Percentiles rank a stretch among this genome's conserved stretches.
These are phyloP conservation scores for Chrysochloris asiatica DNA, from an alignment of 2,113 vertebrate species.

Conservation along the genomic window DNA sequence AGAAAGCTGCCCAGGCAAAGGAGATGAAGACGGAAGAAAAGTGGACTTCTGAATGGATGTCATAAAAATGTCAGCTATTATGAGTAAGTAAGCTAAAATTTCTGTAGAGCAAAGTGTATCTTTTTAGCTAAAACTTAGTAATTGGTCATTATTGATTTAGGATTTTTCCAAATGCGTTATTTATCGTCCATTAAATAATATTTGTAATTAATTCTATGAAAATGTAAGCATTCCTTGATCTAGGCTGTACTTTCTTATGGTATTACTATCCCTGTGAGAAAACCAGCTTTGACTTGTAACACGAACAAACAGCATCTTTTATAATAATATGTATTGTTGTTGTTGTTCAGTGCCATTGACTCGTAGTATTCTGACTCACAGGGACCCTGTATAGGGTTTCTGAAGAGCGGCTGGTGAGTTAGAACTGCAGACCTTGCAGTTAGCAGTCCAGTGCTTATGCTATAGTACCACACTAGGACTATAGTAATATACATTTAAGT, in stretches of 20 bases:
- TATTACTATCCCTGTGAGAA: background rate
- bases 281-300: background rate
- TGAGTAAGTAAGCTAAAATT: background rate
- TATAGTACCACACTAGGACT: too few species aligned
- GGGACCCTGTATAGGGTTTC: too few species aligned
- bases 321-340: too few species aligned
- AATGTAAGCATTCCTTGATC: background rate
- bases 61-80: background rate
- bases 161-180: background rate
- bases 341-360: too few species aligned
- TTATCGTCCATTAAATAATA: slow-evolving; percentile 3
- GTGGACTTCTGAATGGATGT: background rate
- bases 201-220: background rate
- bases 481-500: too few species aligned
- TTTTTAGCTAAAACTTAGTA: background rate
- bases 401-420: too few species aligned
- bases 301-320: too few species aligned
- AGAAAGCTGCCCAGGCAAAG: background rate
- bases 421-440: too few species aligned
- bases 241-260: background rate
- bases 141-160: background rate
- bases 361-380: too few species aligned
- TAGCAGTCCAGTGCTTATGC: too few species aligned
- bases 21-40: background rate
- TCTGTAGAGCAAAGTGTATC: background rate